phyloP scores from a whole-genome alignment of 2,113 vertebrate species.

The Indicator indicator region DNA sequence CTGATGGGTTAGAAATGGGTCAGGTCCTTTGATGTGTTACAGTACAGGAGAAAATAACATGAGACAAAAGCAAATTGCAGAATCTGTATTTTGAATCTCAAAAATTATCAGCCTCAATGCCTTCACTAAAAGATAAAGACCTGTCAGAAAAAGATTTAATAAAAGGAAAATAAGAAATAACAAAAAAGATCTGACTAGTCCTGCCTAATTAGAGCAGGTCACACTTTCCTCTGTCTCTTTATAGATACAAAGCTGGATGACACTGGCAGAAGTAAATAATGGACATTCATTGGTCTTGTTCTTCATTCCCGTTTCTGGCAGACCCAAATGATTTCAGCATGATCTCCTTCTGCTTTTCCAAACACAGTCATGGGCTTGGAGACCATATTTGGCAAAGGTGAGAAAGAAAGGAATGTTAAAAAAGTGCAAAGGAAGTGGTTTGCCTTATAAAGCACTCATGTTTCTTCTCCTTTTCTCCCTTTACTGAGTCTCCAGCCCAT shows the following conservation, averaged over 20 bases:
- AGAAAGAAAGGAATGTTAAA: not conserved
- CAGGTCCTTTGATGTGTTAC: not conserved
- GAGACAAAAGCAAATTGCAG: not conserved
- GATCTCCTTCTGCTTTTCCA: not conserved
- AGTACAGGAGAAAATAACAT: not conserved
- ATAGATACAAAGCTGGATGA: not conserved
- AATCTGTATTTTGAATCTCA: not conserved
- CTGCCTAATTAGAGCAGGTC: not conserved
- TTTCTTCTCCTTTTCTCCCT: not conserved
- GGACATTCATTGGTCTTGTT: not conserved
- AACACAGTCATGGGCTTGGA: not conserved
- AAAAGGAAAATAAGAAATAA: not conserved
- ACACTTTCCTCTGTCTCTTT: not conserved
- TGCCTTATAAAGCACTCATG: not conserved
- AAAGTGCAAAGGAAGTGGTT: not conserved
- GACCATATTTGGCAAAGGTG: not conserved
- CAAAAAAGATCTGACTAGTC: not conserved
- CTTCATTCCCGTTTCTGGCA: not conserved
- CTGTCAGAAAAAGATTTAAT: not conserved
- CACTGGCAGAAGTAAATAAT: not conserved
- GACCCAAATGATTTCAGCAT: not conserved
- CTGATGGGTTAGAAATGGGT: rapidly evolving
- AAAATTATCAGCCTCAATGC: not conserved
- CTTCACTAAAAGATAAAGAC: not conserved
- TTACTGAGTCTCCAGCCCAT: not conserved